Base-by-base conservation (phyloP, 2,888 invertebrate species). In the Smittia aterrima region DNA sequence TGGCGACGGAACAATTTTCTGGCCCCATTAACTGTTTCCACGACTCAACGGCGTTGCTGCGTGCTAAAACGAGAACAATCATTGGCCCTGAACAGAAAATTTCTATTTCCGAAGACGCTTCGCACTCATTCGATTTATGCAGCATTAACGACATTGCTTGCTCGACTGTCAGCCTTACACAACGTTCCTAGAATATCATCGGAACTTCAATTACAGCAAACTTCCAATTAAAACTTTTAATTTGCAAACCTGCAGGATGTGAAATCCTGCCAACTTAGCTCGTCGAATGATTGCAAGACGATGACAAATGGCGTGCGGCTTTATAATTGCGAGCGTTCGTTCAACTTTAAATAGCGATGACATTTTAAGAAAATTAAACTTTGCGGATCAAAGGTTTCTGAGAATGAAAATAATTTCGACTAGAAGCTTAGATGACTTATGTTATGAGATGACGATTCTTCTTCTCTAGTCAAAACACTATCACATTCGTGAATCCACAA, bases 21-120 rank as follows among this genome's bases (percentile, higher is more conserved):
- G 70, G 70, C 53, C 70, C 70, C 70, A 70, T 70, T 7, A 70
- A 47, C 16, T 27, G 16, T 18, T 53, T 53, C 70, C 53, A 70
- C 41, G n/a, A 54, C 25, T 25, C 27, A n/a, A 70, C 27, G 18
- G 70, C 70, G 24, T 70, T 32, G 47, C 20, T n/a, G 6, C 53
- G 27, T 6, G 1, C 24, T 7, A 70, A 54, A 25, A 25, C 40
- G 0, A 70, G 32, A 27, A 24, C 70, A 70, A 70, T 54, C n/a
- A 70, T 1, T 1, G 70, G 53, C 13, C 54, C 27, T 11, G 70
- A 70, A 18, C 54, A 20, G n/a, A 25, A 70, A 18, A 7, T 22
- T 1, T 27, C 27, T 4, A 70, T 27, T 9, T 70, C 27, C 18
- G 11, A 6, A 13, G 7, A 11, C 9, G 13, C 11, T 7, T 27